Conservation (phyloP, 2,797 vertebrate species). For the Acropternis orthonyx region DNA sequence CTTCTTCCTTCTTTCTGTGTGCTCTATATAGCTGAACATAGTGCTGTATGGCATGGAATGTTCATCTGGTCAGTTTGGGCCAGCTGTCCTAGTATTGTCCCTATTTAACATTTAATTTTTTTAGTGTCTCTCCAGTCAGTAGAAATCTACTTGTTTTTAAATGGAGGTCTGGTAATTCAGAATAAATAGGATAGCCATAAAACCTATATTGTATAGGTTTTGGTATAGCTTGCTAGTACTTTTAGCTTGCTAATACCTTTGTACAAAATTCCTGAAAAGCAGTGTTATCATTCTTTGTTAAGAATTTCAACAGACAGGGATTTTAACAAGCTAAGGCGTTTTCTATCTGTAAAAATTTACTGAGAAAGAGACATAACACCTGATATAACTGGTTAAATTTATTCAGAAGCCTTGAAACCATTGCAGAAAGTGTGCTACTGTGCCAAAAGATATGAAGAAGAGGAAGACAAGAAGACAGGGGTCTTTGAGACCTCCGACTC, state of each 20-base stretch:
- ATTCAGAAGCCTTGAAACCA: neutral
- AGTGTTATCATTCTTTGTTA: neutral
- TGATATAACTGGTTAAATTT: neutral
- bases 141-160: neutral
- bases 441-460: neutral
- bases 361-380: neutral
- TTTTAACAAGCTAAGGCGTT: neutral
- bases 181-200: neutral
- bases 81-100: neutral
- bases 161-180: neutral
- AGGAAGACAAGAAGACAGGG: neutral
- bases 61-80: neutral
- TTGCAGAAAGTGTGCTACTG: neutral
- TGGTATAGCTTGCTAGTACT: neutral
- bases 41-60: rapidly evolving
- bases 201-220: neutral
- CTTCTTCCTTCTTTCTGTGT: neutral
- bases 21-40: neutral
- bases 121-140: neutral
- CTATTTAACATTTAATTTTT: neutral
- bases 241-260: neutral
- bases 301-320: neutral
- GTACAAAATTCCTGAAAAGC: neutral
- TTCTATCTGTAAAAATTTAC: neutral
- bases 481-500: neutral